phyloP scores from a whole-genome alignment of 2,113 vertebrate genomes.

The Dipodomys ordii region DNA sequence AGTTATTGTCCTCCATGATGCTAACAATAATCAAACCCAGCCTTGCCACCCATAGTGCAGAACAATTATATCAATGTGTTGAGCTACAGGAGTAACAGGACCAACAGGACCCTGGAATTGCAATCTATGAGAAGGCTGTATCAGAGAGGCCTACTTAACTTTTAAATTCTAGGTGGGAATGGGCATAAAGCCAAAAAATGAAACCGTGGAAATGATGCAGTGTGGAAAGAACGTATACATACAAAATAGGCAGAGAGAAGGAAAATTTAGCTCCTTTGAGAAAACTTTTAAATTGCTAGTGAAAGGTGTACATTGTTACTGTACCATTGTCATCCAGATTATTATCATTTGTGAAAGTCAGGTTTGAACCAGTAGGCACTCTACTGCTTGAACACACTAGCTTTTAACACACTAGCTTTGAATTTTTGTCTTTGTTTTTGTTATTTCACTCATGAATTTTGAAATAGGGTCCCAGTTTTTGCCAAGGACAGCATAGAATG shows the following conservation, averaged over 20 bases:
- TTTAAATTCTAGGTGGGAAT: neutral
- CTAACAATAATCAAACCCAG: neutral
- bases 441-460: too few species aligned
- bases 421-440: too few species aligned
- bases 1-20: neutral
- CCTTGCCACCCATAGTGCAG: too few species aligned
- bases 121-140: neutral
- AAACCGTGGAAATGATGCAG: neutral
- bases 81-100: neutral
- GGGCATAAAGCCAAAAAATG: neutral
- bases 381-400: too few species aligned
- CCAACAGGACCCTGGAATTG: too few species aligned
- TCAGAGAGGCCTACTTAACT: neutral
- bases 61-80: neutral
- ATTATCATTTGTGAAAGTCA: too few species aligned
- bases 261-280: neutral
- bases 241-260: neutral
- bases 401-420: too few species aligned
- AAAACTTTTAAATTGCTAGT: fast-evolving
- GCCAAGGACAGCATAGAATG: too few species aligned
- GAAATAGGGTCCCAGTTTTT: too few species aligned
- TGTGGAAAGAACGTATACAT: neutral
- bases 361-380: too few species aligned
- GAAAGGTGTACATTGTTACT: neutral
- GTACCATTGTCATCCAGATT: too few species aligned